Evolutionary conservation across 2,888 invertebrate species (phyloP).

Genomic region (Bellardia bayeri): DNA sequence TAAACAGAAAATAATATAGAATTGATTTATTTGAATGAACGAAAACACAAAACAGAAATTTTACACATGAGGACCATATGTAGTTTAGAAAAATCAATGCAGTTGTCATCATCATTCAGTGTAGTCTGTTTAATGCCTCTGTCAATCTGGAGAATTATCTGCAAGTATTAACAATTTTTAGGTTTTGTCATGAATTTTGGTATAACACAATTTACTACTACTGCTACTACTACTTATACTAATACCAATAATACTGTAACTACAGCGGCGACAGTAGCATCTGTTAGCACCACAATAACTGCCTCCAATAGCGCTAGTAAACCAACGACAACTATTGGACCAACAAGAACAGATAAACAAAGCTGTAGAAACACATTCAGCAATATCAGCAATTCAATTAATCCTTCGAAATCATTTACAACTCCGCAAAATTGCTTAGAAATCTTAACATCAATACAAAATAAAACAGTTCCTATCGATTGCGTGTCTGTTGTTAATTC

Average conservation of each 20-base stretch:
- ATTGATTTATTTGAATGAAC: not conserved
- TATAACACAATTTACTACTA: slow-evolving; percentile 31
- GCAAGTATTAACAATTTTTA: slow-evolving; percentile 1
- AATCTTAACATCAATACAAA: slow-evolving; percentile 47
- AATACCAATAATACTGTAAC: slow-evolving; percentile 23
- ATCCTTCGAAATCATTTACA: slow-evolving; percentile 43
- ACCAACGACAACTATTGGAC: not conserved
- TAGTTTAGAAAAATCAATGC: slow-evolving; percentile 55
- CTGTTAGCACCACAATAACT: not conserved
- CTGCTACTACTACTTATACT: slow-evolving; percentile 26
- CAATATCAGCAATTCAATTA: not conserved
- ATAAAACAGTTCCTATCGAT: slow-evolving; percentile 17
- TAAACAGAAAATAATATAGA: not conserved
- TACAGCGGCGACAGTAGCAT: not conserved
- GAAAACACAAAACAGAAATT: not conserved
- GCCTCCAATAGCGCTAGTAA: not conserved
- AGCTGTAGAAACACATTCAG: not conserved
- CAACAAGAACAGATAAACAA: not conserved
- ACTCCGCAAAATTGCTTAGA: slow-evolving; percentile 65
- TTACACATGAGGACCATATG: slow-evolving; percentile 10
- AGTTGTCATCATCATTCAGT: not conserved
- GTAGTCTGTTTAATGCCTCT: slow-evolving; percentile 7
- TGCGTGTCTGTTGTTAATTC: not conserved
- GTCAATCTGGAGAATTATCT: not conserved
- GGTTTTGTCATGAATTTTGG: slow-evolving; percentile 68